phyloP scores from a whole-genome alignment of 2,113 vertebrate species.

The Odontesthes bonariensis region DNA sequence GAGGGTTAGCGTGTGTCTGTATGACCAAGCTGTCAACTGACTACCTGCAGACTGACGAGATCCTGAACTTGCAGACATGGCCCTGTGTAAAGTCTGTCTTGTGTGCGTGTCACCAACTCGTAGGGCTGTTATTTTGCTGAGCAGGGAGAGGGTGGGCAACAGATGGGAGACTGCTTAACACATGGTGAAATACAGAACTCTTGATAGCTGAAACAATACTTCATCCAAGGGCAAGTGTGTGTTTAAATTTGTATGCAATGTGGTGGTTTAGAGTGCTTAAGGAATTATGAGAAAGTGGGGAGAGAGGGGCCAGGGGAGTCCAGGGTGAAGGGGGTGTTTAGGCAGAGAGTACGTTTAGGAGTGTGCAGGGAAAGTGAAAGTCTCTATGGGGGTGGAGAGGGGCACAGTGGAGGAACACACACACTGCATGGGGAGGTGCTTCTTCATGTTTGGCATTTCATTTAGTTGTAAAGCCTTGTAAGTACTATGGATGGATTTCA shows the following conservation, averaged over 20 bases:
- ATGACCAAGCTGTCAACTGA: slow-evolving; percentile 30
- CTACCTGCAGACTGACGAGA: slow-evolving; percentile 53
- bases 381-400: slow-evolving; percentile 41
- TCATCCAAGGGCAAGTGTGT: slow-evolving; percentile 38
- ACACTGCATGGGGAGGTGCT: slow-evolving; percentile 28
- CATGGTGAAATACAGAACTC: slow-evolving; percentile 59
- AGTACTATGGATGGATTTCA: background rate
- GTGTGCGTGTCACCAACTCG: slow-evolving; percentile 61
- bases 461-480: slow-evolving; percentile 6
- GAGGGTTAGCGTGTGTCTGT: slow-evolving; percentile 27
- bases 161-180: slow-evolving; percentile 79
- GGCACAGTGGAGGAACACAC: slow-evolving; percentile 44
- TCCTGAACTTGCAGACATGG: slow-evolving; percentile 33
- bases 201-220: slow-evolving; percentile 63
- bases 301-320: slow-evolving; percentile 69
- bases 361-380: slow-evolving; percentile 67
- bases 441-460: slow-evolving; percentile 35
- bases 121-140: slow-evolving; percentile 69
- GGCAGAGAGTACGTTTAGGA: slow-evolving; percentile 61
- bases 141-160: slow-evolving; percentile 72
- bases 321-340: slow-evolving; percentile 72
- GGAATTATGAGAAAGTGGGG: slow-evolving; percentile 57
- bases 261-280: slow-evolving; percentile 51
- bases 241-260: slow-evolving; percentile 24
- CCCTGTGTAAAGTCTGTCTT: slow-evolving; percentile 65